Evolutionary conservation across 2,113 vertebrate species (phyloP), one percentile per base, ranked within the genome.

Genomic region (Gallinago media): DNA sequence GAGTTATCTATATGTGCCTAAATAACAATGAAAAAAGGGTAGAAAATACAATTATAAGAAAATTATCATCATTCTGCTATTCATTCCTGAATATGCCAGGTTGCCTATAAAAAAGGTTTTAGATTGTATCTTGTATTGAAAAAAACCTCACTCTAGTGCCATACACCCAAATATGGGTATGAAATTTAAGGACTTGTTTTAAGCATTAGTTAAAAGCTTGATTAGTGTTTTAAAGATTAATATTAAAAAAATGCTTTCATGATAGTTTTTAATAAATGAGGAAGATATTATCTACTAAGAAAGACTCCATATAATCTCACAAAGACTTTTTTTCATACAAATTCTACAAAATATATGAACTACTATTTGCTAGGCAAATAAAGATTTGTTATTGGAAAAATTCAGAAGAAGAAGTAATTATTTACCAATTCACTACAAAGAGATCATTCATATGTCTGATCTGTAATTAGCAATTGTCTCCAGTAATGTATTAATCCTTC

Each of bases 121-220:
- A 6, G 5, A 27, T 88, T 88, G 21, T 89, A 17, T 40, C 2
- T n/a, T 1, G 2, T 44, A 16, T 20, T 15, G 19, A 42, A 91
- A 42, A 88, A 8, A 47, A 20, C 0, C 1, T 31, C 5, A 55
- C 2, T 52, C 19, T 15, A 46, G 4, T 75, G 12, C 6, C 6
- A 32, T 11, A 63, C 11, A 54, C 4, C 5, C 7, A 54, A 70
- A 36, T 70, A 47, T 10, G 4, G 7, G 9, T 40, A 19, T 15
- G 42, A 59, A 70, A 49, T 7, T 8, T 31, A 40, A 8, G 0
- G 4, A 18, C 36, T 66, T 46, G 5, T 56, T 81, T 84, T 44
- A 59, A 56, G 78, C 13, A 42, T 38, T 38, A 29, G 2, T 49
- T 88, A 40, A 23, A 77, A n/a, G 1, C 6, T 75, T 55, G 13